Evolutionary conservation across 2,113 vertebrate genomes (phyloP).

Genomic region (Diadophis punctatus): DNA sequence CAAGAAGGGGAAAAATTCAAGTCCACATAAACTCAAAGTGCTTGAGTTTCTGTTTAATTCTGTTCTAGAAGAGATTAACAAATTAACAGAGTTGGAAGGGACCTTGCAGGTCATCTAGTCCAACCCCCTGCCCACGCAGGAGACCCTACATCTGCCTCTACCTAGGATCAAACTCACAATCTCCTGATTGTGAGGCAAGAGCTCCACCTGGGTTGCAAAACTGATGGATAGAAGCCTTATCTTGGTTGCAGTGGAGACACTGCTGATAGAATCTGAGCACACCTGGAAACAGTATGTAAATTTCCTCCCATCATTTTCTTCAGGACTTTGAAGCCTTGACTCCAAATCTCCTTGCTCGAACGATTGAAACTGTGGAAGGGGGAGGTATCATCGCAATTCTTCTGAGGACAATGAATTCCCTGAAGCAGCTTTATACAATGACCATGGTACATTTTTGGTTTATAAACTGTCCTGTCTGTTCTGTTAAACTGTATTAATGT

Average conservation of each 20-base stretch:
- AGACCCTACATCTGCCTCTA: too few species aligned
- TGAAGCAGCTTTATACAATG: conserved; percentile 96
- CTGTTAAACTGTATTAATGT: not conserved
- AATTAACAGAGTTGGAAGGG: too few species aligned
- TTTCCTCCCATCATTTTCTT: not conserved
- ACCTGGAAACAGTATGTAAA: not conserved
- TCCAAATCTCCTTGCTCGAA: conserved; percentile 91
- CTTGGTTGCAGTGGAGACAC: not conserved
- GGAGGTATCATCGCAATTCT: conserved; percentile 91
- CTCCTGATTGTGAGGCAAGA: too few species aligned
- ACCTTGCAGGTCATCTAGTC: too few species aligned
- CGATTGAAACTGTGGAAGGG: conserved; percentile 94
- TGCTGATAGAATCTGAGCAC: not conserved
- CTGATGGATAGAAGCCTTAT: too few species aligned
- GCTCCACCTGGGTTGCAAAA: too few species aligned
- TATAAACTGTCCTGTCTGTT: not conserved
- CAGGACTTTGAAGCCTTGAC: conserved; percentile 97
- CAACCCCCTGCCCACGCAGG: too few species aligned
- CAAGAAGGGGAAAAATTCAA: not conserved
- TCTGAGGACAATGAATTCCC: conserved; percentile 89
- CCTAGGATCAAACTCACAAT: too few species aligned
- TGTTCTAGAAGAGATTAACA: not conserved
- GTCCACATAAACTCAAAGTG: not conserved
- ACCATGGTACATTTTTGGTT: conserved; percentile 80
- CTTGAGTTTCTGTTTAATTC: not conserved